Conservation (phyloP, 2,888 invertebrate genomes). For the Aethes cnicana region DNA sequence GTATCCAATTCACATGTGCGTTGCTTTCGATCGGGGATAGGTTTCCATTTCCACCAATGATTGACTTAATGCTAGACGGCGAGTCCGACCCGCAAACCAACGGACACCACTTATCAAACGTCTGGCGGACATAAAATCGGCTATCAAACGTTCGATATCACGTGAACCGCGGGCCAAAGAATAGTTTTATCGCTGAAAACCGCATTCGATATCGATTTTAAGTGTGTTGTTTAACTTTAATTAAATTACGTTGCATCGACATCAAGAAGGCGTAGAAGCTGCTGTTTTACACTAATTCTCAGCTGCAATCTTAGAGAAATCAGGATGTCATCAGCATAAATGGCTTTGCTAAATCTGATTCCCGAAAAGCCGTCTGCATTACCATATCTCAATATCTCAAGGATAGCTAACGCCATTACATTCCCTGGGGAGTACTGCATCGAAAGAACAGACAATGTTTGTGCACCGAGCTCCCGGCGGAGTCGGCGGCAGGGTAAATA, state of each 20-base stretch:
- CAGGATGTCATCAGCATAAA: not conserved
- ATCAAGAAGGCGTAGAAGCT: too few relatives aligned
- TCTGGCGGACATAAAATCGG: conserved; percentile 24
- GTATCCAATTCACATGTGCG: conserved; percentile 39
- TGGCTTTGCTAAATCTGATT: conserved; percentile 12
- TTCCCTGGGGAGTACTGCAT: conserved; percentile 50
- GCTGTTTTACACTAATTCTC: too few relatives aligned
- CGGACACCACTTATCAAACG: conserved; percentile 20
- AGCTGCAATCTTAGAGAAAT: not conserved
- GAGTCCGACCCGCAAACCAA: conserved; percentile 13
- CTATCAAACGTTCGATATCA: conserved; percentile 14
- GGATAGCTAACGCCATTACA: conserved; percentile 49
- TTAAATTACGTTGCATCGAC: too few relatives aligned
- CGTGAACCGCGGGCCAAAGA: conserved; percentile 20
- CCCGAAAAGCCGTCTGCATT: conserved; percentile 16
- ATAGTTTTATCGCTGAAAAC: conserved; percentile 20
- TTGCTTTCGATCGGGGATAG: conserved; percentile 33
- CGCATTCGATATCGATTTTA: conserved; percentile 12
- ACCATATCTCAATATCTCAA: conserved; percentile 35
- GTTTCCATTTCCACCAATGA: conserved; percentile 13
- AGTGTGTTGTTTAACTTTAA: too few relatives aligned
- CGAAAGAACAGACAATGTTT: conserved; percentile 63
- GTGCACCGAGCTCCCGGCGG: conserved; percentile 53
- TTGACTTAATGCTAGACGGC: conserved; percentile 14
- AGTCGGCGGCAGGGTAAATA: conserved; percentile 63